Evolutionary conservation across 2,888 invertebrate species (phyloP).

Genomic region (Mimas tiliae): DNA sequence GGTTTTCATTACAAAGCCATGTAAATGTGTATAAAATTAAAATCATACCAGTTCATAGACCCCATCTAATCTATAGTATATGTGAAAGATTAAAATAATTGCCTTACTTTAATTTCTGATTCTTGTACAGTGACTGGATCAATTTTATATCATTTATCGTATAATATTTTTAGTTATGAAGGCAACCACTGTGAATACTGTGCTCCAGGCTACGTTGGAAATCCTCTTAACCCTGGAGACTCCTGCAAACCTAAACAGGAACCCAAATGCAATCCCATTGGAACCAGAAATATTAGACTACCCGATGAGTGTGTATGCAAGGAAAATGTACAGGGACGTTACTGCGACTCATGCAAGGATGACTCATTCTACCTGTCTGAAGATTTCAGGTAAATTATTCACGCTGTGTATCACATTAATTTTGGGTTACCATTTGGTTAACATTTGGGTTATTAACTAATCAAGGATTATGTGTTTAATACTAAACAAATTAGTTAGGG

Average conservation of each 20-base stretch:
- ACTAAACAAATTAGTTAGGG: too few relatives aligned
- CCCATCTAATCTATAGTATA: too few relatives aligned
- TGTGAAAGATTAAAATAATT: too few relatives aligned
- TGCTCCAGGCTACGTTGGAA: conserved; percentile 91
- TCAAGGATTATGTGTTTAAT: too few relatives aligned
- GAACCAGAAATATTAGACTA: conserved; percentile 82
- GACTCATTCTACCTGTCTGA: conserved; percentile 93
- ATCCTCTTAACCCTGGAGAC: conserved; percentile 90
- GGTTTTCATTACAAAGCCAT: too few relatives aligned
- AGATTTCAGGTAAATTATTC: conserved; percentile 68
- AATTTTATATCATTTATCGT: neutral
- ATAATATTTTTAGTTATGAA: conserved; percentile 68
- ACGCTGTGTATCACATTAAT: neutral
- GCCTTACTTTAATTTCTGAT: too few relatives aligned
- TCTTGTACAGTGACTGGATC: too few relatives aligned
- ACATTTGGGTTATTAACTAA: too few relatives aligned
- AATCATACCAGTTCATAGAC: too few relatives aligned
- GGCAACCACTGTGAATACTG: conserved; percentile 92
- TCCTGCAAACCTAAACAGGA: conserved; percentile 84
- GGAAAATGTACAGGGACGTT: conserved; percentile 89
- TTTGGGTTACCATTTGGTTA: too few relatives aligned
- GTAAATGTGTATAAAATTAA: too few relatives aligned
- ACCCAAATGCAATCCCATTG: conserved; percentile 89
- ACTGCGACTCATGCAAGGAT: conserved; percentile 94
- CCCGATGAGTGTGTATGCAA: conserved; percentile 76